phyloP scores from a whole-genome alignment of 2,888 invertebrate species.

The Graphium colonna region DNA sequence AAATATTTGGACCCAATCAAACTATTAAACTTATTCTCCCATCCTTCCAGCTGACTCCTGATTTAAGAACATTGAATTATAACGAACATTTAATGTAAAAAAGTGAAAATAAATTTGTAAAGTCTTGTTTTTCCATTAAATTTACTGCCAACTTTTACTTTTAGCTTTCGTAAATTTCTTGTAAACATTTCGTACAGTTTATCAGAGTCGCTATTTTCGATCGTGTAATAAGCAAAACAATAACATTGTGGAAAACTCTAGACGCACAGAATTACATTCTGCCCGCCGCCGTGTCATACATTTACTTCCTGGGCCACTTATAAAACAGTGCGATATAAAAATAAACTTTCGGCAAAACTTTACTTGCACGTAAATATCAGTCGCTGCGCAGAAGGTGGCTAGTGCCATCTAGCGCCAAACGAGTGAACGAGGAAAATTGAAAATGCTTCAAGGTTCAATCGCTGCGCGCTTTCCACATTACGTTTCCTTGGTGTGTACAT shows the following conservation, averaged over 20 bases:
- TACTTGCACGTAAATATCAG: conserved; percentile 46
- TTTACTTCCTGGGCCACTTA: conserved; percentile 71
- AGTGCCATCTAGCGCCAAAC: conserved; percentile 50
- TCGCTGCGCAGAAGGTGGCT: conserved; percentile 29
- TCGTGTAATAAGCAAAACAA: conserved; percentile 17
- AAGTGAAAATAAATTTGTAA: too few species aligned
- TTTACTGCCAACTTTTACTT: neutral
- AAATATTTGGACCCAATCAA: conserved; percentile 1
- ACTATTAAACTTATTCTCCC: neutral
- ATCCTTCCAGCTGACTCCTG: too few species aligned
- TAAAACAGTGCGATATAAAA: conserved; percentile 70
- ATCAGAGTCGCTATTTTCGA: conserved; percentile 15
- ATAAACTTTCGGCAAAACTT: conserved; percentile 61
- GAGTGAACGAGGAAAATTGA: conserved; percentile 44
- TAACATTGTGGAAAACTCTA: conserved; percentile 40
- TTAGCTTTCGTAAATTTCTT: neutral
- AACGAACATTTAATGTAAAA: too few species aligned
- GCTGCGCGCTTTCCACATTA: conserved; percentile 20
- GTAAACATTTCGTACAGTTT: neutral
- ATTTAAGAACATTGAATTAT: too few species aligned
- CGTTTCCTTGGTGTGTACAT: conserved; percentile 26
- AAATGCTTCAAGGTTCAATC: conserved; percentile 39
- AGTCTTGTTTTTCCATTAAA: neutral
- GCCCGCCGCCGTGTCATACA: conserved; percentile 45
- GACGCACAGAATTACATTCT: conserved; percentile 46